These are phyloP conservation scores for Emydocephalus ijimae DNA, from an alignment of 2,113 vertebrate genomes.

Conservation along the genomic window DNA sequence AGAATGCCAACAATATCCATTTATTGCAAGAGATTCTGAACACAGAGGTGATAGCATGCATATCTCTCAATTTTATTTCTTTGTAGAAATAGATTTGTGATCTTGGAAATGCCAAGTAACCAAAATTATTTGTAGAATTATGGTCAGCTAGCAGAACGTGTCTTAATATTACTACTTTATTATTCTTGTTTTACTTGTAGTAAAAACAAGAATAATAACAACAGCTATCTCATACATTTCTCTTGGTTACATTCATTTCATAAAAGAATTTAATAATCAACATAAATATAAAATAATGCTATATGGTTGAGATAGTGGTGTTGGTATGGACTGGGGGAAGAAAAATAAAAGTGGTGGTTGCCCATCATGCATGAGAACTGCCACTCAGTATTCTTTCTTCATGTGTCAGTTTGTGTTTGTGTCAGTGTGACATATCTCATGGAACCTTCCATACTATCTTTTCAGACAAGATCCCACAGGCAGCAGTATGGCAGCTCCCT, in stretches of 20 bases:
- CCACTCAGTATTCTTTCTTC: background rate
- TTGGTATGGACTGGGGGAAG: background rate
- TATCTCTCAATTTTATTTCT: background rate
- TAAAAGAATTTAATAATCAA: background rate
- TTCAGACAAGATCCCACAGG: background rate
- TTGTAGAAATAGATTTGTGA: background rate
- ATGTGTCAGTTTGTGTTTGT: background rate
- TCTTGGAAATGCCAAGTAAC: background rate
- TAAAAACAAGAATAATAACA: background rate
- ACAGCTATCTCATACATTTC: background rate
- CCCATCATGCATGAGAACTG: background rate
- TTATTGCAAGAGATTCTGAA: background rate
- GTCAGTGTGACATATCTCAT: background rate
- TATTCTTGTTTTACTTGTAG: too few species aligned
- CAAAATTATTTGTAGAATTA: background rate
- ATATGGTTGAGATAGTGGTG: background rate
- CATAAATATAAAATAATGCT: background rate
- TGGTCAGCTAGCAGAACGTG: background rate
- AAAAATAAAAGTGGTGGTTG: background rate
- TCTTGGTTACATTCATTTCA: background rate
- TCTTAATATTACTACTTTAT: background rate
- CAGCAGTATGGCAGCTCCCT: background rate
- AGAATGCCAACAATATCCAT: background rate
- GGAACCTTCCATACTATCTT: background rate
- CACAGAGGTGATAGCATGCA: background rate